Evolutionary conservation across 2,797 vertebrate species (phyloP), one percentile per base, ranked within the genome.

Genomic region (Pogoniulus pusillus): DNA sequence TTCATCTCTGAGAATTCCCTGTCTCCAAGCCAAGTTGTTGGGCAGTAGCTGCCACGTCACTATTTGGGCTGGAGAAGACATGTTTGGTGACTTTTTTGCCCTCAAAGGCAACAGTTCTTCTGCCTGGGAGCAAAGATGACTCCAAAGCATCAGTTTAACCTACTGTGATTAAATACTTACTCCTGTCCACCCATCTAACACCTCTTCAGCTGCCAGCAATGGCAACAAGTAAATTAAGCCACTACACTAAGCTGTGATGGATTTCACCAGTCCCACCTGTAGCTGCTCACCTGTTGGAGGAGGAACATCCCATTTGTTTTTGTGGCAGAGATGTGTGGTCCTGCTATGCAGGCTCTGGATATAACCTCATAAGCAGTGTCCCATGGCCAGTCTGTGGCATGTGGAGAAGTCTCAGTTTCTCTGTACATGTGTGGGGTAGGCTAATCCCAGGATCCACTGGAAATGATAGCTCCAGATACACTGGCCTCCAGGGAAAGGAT

Each of bases 381-480:
- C 22, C 0, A 0, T 15, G 9, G 20, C 13, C 30, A 49, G 63
- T 47, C 30, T 60, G 53, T 1, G 4, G 57, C 39, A 12, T 1
- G 4, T 22, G 43, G 34, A 55, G 14, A 32, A 66, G 24, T 27
- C 30, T 69, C 59, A 60, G 51, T 81, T 12, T 30, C 74, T 70
- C 4, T 76, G 26, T 49, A 39, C 29, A 29, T 24, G 9, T 90
- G 90, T 96, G 80, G 70, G 70, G 75, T 57, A 65, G 62, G 60
- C 91, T 94, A 94, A 64, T 69, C 90, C 64, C 37, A 64, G 22
- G 13, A 89, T 91, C 87, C 74, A 55, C 77, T 73, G 76, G 53
- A 82, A 84, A 65, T 79, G 68, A 91, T 59, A 71, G 62, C 58
- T 92, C 83, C 81, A 91, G 72, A 75, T 90, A 37, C 11, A 41